Conservation (phyloP, 2,888 invertebrate genomes). For the Xestia sexstrigata region DNA sequence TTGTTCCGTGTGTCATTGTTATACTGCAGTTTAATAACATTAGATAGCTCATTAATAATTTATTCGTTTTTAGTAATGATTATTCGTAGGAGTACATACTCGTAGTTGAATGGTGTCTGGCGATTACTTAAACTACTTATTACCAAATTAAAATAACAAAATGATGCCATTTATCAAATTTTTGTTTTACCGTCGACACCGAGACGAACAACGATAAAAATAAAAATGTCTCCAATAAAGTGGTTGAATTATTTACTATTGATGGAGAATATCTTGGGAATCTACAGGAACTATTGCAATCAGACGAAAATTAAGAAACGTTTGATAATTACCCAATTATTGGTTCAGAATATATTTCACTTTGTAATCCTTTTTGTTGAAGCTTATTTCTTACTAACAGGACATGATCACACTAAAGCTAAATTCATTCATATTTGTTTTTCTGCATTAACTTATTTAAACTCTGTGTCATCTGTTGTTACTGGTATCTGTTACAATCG, state of each 20-base stretch:
- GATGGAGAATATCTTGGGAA: slow-evolving; percentile 17
- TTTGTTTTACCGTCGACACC: neutral
- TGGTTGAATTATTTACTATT: slow-evolving; percentile 11
- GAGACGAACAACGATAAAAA: neutral
- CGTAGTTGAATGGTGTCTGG: neutral
- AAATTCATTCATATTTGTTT: neutral
- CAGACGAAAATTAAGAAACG: slow-evolving; percentile 1
- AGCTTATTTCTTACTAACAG: neutral
- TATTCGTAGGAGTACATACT: neutral
- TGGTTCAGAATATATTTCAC: slow-evolving; percentile 1
- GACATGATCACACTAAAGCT: neutral
- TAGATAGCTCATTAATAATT: neutral
- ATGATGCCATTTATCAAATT: neutral
- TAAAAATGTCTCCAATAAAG: slow-evolving; percentile 23
- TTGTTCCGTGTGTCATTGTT: no score
- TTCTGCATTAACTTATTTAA: slow-evolving; percentile 4
- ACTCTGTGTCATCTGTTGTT: slow-evolving; percentile 3
- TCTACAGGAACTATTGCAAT: slow-evolving; percentile 10
- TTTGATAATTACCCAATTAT: slow-evolving; percentile 13
- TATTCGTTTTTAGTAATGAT: neutral
- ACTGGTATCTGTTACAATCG: neutral
- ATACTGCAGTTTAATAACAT: neutral
- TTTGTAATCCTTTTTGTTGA: neutral
- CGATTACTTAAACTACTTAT: neutral
- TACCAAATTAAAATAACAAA: neutral